A percentile compares a stretch with the other conserved stretches of the same genome.
Evolutionary conservation across 2,113 vertebrate genomes (phyloP).

Genomic region (Pseudolaguvia tuberculata): DNA sequence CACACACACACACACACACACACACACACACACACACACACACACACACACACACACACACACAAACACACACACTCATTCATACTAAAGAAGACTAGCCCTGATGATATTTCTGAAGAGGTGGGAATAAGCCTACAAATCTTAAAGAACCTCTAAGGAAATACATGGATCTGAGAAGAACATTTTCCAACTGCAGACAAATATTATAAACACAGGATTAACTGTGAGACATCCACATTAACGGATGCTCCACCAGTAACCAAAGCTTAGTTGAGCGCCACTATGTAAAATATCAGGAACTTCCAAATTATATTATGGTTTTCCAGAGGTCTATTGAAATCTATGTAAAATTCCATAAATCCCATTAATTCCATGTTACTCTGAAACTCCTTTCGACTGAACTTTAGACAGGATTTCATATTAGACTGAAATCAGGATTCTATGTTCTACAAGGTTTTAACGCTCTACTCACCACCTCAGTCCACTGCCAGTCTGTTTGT

Average conservation of each 20-base stretch:
- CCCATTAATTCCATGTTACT: background rate
- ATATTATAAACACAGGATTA: background rate
- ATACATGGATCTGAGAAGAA: background rate
- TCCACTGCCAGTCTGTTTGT: background rate
- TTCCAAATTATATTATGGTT: background rate
- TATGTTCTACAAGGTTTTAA: background rate
- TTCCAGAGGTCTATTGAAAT: background rate
- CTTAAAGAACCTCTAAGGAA: no score
- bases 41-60: background rate
- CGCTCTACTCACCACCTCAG: constrained; percentile 33
- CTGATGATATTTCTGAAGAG: background rate
- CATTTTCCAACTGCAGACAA: background rate
- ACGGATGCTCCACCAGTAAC: background rate
- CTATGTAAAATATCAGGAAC: background rate
- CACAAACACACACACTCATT: background rate
- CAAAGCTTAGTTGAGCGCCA: background rate
- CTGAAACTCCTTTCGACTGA: background rate
- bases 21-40: no score
- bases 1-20: no score
- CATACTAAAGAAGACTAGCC: background rate
- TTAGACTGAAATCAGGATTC: background rate
- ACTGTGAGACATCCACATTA: background rate
- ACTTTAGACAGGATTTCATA: background rate
- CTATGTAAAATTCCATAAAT: background rate
- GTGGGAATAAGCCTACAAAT: background rate